Evolutionary conservation across 1,140 invertebrate genomes (phyloP).

Genomic region (Heliconius eleuchia): DNA sequence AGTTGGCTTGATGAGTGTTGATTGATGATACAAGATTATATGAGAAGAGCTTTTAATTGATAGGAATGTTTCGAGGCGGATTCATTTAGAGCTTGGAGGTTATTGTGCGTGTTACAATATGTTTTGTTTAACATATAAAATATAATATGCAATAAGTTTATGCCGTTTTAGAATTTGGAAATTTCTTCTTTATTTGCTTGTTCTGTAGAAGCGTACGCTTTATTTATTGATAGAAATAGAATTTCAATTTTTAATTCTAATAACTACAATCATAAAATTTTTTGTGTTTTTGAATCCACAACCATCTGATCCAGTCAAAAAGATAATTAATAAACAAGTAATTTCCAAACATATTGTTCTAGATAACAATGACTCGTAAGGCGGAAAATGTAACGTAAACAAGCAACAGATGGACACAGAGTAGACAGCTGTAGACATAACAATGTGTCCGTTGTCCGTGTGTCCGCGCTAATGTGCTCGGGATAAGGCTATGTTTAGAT

Average conservation of each 20-base stretch:
- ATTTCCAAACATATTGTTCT: background rate
- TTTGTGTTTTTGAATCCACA: no score
- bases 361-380: background rate
- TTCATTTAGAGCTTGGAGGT: background rate
- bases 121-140: no score
- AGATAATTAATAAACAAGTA: background rate
- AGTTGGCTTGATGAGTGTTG: slow-evolving; percentile 9
- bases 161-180: no score
- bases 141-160: no score
- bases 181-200: no score
- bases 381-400: background rate
- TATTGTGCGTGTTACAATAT: background rate
- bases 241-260: no score
- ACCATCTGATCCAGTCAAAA: background rate
- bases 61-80: background rate
- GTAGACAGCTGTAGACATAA: slow-evolving; percentile 16
- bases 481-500: background rate
- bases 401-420: background rate
- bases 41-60: slow-evolving; percentile 5
- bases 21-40: slow-evolving; percentile 14
- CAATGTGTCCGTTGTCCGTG: slow-evolving; percentile 9
- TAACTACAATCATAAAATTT: no score
- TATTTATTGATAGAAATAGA: no score
- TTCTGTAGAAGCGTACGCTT: no score
- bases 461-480: background rate